phyloP scores from a whole-genome alignment of 2,113 vertebrate species.

The Malurus cyaneus region DNA sequence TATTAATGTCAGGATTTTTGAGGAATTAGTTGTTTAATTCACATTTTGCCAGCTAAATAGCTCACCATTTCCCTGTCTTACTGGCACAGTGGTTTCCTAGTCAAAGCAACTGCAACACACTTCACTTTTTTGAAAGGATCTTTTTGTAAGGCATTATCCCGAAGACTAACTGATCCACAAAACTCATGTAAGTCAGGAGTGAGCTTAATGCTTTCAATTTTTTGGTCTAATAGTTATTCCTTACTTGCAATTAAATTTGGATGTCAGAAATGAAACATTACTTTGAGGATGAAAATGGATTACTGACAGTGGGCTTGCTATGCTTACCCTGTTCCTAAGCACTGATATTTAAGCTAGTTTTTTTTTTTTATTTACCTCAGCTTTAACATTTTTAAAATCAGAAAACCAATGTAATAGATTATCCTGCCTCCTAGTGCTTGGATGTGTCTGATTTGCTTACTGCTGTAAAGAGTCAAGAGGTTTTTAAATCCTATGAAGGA shows the following conservation, averaged over 20 bases:
- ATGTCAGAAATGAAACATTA: constrained; percentile 50
- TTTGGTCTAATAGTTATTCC: constrained; percentile 28
- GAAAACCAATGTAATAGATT: constrained; percentile 3
- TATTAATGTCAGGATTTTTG: background rate
- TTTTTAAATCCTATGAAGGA: background rate
- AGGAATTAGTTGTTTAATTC: background rate
- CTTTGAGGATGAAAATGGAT: constrained; percentile 34
- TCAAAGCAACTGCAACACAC: background rate
- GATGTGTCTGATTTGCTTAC: background rate
- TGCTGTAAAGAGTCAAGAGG: background rate
- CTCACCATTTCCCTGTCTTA: background rate
- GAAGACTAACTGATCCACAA: background rate
- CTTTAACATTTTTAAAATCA: constrained; percentile 25
- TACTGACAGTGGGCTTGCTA: constrained; percentile 16
- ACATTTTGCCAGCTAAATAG: background rate
- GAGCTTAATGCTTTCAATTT: background rate
- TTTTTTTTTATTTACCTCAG: background rate
- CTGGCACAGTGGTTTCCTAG: background rate
- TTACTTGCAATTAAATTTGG: constrained; percentile 27
- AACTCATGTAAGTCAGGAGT: background rate
- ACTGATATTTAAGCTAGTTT: constrained; percentile 33
- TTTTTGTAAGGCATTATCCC: background rate
- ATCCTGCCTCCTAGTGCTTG: background rate
- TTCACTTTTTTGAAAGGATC: background rate
- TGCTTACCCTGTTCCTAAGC: background rate